phyloP scores from a whole-genome alignment of 2,797 vertebrate genomes.

The Chaenodraco wilsoni region DNA sequence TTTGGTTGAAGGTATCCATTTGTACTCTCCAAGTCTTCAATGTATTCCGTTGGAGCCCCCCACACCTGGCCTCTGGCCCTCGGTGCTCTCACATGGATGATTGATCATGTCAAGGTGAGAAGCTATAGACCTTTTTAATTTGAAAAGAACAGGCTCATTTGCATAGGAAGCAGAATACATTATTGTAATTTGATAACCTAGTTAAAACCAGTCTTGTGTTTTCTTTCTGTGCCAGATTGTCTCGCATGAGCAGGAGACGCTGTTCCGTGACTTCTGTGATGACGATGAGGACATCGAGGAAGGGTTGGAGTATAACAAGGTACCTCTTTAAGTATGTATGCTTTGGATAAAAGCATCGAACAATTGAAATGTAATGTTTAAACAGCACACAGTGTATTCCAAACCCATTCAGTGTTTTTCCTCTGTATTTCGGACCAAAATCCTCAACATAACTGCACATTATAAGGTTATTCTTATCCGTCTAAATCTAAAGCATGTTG shows the following conservation, averaged over 20 bases:
- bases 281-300: slow-evolving; percentile 87
- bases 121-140: background rate
- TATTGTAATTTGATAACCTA: background rate
- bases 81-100: slow-evolving; percentile 94
- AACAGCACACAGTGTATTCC: background rate
- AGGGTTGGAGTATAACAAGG: slow-evolving; percentile 90
- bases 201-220: background rate
- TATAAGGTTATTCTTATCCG: background rate
- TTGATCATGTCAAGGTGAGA: slow-evolving; percentile 92
- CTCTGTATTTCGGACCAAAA: background rate
- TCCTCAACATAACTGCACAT: background rate
- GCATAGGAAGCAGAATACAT: background rate
- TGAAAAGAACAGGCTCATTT: background rate
- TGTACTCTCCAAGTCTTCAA: slow-evolving; percentile 93
- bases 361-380: too few species aligned
- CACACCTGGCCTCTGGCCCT: slow-evolving; percentile 98
- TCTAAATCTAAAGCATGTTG: background rate
- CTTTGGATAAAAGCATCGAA: too few species aligned
- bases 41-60: slow-evolving; percentile 97
- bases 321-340: slow-evolving; percentile 51
- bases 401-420: background rate
- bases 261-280: slow-evolving; percentile 87
- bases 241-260: slow-evolving; percentile 81
- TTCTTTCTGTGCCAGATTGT: slow-evolving; percentile 66
- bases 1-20: slow-evolving; percentile 90